Base-by-base conservation (phyloP, 92 coral and sea anemone species). In the Plumapathes pennacea region DNA sequence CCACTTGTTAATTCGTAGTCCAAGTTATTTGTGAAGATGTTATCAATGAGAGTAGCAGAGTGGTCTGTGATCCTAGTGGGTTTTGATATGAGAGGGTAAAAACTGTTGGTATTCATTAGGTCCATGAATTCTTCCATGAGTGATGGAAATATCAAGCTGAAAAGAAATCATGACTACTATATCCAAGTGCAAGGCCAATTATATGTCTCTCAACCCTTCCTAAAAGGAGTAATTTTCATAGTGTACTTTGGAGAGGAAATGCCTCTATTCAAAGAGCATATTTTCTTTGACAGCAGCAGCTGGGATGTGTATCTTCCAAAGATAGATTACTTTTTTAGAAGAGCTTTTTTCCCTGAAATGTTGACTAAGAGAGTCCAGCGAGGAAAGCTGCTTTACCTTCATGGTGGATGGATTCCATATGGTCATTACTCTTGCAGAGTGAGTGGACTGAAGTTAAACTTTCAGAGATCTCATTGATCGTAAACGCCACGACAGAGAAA, bases 331-430 rank as follows among this genome's bases (percentile, higher is more conserved):
- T 69, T 78, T 49, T 78, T 42, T 57, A 69, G 48, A 54, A 25
- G 73, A 15, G 85, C 78, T n/a, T 38, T 78, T 29, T 52, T 53
- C 25, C 85, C 85, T 34, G 85, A 78, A 49, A 46, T 60, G 13
- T 34, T 70, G 2, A 78, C 85, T 6, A 52, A 64, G 27, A 51
- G 72, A 25, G 67, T 78, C 31, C 41, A 62, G 14, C 67, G 79
- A 13, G 85, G 72, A 6, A 62, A 55, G 24, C 52, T 32, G 8
- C 57, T 70, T 37, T 62, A 78, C 22, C 54, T 40, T 21, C 80
- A 62, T 18, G 36, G 41, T 30, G 71, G 77, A 10, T 77, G 77
- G 84, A 24, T 33, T 10, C 45, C 29, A 37, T 37, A 56, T 38
- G 63, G 47, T 7, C 47, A 56, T 19, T 54, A 54, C 21, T 10